Evolutionary conservation across 2,113 vertebrate species (phyloP).

Genomic region (Theristicus caerulescens): DNA sequence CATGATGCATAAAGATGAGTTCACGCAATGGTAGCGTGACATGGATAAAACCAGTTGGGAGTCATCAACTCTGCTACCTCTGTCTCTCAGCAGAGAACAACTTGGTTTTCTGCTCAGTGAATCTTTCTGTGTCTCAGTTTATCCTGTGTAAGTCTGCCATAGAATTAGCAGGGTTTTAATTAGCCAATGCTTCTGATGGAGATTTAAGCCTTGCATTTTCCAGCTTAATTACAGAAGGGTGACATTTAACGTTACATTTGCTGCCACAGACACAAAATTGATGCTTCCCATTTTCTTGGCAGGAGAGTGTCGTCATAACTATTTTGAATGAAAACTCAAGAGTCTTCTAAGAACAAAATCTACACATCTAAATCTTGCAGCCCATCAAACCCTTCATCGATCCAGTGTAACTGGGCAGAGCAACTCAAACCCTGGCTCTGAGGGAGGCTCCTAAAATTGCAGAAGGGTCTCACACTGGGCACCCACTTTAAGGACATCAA

Average conservation of each 20-base stretch:
- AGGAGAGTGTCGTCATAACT: not conserved
- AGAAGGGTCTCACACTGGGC: not conserved
- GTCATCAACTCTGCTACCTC: not conserved
- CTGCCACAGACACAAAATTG: not conserved
- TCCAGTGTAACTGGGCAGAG: not conserved
- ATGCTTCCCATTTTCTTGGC: not conserved
- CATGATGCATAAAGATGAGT: not conserved
- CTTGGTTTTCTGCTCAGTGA: not conserved
- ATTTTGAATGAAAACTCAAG: not conserved
- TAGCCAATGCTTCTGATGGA: not conserved
- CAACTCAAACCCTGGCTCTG: not conserved
- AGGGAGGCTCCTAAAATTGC: not conserved
- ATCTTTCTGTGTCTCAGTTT: not conserved
- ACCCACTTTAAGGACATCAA: not conserved
- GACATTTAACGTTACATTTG: not conserved
- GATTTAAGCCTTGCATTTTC: not conserved
- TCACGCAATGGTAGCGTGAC: not conserved
- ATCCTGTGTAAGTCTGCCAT: not conserved
- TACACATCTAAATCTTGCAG: no score
- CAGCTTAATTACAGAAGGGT: not conserved
- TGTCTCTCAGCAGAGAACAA: not conserved
- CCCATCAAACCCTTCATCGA: not conserved
- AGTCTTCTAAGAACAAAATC: not conserved
- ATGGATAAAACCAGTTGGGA: not conserved
- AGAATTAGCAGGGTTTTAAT: not conserved